Evolutionary conservation across 2,797 vertebrate species (phyloP).

Genomic region (Gallinago nigripennis): DNA sequence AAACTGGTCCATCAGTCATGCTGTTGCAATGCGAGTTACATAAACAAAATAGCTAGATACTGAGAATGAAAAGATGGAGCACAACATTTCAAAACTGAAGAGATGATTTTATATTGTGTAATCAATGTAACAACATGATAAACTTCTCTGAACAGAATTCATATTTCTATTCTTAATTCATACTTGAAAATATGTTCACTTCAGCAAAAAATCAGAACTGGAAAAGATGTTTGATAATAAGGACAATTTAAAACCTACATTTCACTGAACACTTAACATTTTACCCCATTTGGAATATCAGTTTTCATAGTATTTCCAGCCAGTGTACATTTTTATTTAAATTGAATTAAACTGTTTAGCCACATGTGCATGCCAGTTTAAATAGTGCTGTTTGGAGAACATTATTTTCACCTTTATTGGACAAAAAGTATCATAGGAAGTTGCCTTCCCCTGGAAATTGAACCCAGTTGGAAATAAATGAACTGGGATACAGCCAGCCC

Average conservation of each 20-base stretch:
- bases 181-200: neutral
- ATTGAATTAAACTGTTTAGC: constrained; percentile 42
- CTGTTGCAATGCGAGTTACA: neutral
- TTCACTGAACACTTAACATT: constrained; percentile 17
- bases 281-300: constrained; percentile 5
- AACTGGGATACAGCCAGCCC: neutral
- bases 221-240: neutral
- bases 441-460: constrained; percentile 18
- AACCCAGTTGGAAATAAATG: constrained; percentile 18
- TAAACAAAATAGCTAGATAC: neutral
- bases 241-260: constrained; percentile 10
- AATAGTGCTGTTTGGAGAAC: constrained; percentile 42
- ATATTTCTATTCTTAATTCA: neutral
- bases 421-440: neutral
- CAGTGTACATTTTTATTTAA: constrained; percentile 31
- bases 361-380: constrained; percentile 39
- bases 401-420: constrained; percentile 49
- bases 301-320: constrained; percentile 32
- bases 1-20: neutral
- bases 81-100: neutral
- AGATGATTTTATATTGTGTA: neutral
- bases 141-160: neutral
- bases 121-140: neutral
- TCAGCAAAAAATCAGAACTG: neutral
- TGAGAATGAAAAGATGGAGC: neutral